A percentile compares a stretch with the other conserved stretches of the same genome.
phyloP scores from a whole-genome alignment of 1,140 invertebrate species.

The Pseudomyrmex dendroicus region DNA sequence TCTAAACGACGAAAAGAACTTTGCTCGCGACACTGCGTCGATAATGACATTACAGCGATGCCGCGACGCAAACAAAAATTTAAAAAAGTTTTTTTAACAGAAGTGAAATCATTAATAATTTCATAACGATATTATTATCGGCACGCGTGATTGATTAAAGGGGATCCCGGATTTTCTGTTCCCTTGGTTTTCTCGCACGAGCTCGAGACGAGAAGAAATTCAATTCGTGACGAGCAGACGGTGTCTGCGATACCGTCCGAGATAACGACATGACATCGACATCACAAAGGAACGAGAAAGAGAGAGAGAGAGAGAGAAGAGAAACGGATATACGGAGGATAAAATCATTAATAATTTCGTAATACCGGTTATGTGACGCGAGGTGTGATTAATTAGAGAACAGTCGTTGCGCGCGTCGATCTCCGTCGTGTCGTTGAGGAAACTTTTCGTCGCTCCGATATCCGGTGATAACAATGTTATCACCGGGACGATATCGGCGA shows the following conservation, averaged over 20 bases:
- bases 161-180: background rate
- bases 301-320: constrained; percentile 17
- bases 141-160: constrained; percentile 54
- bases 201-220: constrained; percentile 23
- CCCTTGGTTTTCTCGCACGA: background rate
- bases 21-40: constrained; percentile 21
- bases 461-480: constrained; percentile 26
- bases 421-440: constrained; percentile 11
- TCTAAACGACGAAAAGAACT: constrained; percentile 36
- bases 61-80: background rate
- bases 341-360: constrained; percentile 56
- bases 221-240: constrained; percentile 25
- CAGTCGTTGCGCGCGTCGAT: constrained; percentile 23
- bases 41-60: constrained; percentile 40
- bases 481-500: constrained; percentile 5
- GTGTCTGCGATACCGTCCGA: constrained; percentile 1
- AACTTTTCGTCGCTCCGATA: constrained; percentile 15
- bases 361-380: constrained; percentile 9
- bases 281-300: background rate
- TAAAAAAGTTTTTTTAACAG: background rate
- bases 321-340: background rate
- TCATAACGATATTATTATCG: constrained; percentile 51
- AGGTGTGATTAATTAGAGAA: constrained; percentile 35
- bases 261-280: constrained; percentile 46
- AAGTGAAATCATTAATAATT: constrained; percentile 56